These are phyloP conservation scores for Alligator mississippiensis DNA, from an alignment of 2,113 vertebrate genomes.

Conservation along the genomic window DNA sequence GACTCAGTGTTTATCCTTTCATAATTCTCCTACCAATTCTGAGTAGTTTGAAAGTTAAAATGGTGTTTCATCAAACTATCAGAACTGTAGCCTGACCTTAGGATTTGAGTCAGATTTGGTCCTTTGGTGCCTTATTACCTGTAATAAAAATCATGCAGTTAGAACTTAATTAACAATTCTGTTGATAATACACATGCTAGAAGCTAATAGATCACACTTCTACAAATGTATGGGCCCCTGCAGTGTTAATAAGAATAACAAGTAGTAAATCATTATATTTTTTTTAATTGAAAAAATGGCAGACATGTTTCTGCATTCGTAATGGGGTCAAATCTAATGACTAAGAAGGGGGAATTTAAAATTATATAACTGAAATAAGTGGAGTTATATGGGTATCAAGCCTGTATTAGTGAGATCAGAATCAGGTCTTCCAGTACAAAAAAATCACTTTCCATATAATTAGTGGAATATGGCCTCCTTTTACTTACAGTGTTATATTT, in stretches of 20 bases:
- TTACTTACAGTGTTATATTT: background rate
- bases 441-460: background rate
- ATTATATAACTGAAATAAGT: background rate
- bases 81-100: accelerated
- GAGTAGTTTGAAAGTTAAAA: background rate
- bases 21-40: background rate
- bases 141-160: background rate
- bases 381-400: background rate
- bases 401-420: background rate
- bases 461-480: background rate
- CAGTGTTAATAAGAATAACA: background rate
- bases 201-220: background rate
- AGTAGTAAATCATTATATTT: background rate
- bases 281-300: background rate
- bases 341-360: background rate
- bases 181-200: background rate
- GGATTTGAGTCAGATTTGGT: background rate
- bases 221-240: accelerated
- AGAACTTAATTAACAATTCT: background rate
- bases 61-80: background rate
- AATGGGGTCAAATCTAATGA: background rate
- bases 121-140: background rate
- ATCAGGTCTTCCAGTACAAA: accelerated
- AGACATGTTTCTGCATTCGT: background rate
- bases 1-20: background rate